phyloP scores from a whole-genome alignment of 2,113 vertebrate genomes.

The Silurus meridionalis region DNA sequence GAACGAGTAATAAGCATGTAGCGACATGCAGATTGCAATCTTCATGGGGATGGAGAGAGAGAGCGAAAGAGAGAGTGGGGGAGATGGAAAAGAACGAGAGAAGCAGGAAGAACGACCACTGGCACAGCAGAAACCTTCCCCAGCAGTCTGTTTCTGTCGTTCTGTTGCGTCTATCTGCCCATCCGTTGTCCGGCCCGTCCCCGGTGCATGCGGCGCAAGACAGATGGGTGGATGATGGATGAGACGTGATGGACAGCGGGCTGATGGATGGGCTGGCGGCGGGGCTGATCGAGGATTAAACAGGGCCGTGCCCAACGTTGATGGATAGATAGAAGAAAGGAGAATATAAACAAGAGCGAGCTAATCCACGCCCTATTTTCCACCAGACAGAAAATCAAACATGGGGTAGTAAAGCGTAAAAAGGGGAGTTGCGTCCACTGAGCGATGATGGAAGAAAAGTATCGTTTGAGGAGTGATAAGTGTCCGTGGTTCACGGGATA shows the following conservation, averaged over 20 bases:
- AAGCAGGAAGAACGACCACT: conserved; percentile 33
- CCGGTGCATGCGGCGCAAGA: conserved; percentile 64
- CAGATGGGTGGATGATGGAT: conserved; percentile 81
- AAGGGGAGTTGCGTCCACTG: conserved; percentile 52
- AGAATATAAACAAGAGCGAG: conserved; percentile 77
- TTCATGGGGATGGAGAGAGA: conserved; percentile 46
- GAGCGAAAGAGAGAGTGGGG: background rate
- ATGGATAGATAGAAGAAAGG: conserved; percentile 78
- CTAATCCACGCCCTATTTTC: conserved; percentile 72
- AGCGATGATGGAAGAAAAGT: conserved; percentile 48
- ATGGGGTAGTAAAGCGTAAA: conserved; percentile 56
- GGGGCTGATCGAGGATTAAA: conserved; percentile 78
- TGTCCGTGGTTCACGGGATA: background rate
- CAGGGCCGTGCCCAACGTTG: conserved; percentile 65
- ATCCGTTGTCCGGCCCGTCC: conserved; percentile 46
- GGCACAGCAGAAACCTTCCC: conserved; percentile 55
- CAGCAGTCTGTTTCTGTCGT: conserved; percentile 22
- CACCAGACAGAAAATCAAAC: conserved; percentile 78
- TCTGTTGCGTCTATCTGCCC: conserved; percentile 19
- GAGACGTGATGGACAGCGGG: conserved; percentile 74
- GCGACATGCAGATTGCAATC: conserved; percentile 59
- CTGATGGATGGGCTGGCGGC: conserved; percentile 75
- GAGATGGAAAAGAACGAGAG: conserved; percentile 11
- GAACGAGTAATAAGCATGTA: conserved; percentile 69
- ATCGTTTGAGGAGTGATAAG: background rate